Conservation (phyloP, 2,797 vertebrate genomes). For the Enteromius afrohamiltoni region DNA sequence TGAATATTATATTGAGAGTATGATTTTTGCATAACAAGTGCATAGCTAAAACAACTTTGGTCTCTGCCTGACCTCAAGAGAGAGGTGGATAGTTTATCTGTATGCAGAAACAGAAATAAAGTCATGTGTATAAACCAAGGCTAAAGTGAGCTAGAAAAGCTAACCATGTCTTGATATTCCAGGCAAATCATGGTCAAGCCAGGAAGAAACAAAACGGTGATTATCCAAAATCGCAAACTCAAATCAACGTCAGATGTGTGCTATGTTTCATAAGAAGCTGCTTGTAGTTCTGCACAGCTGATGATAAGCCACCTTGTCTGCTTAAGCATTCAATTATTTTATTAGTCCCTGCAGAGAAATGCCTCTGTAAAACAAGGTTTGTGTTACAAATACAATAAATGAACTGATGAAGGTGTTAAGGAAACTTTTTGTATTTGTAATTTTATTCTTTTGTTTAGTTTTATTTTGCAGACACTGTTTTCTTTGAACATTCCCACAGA, state of each 20-base stretch:
- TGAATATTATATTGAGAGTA: not conserved
- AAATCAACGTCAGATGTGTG: not conserved
- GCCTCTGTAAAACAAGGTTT: not conserved
- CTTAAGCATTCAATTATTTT: not conserved
- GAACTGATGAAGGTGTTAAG: not conserved
- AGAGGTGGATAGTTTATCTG: not conserved
- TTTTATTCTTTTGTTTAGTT: not conserved
- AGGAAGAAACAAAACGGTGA: not conserved
- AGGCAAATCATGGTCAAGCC: not conserved
- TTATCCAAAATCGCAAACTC: not conserved
- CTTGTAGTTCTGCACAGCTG: not conserved
- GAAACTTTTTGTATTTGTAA: not conserved
- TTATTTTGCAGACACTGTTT: not conserved
- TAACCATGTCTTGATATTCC: conserved; percentile 29
- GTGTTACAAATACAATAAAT: not conserved
- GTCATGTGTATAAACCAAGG: not conserved
- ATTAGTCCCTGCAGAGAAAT: not conserved
- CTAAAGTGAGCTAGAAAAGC: conserved; percentile 7
- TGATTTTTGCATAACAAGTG: not conserved
- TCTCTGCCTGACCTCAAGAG: not conserved
- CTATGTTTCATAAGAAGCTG: not conserved
- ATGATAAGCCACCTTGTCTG: not conserved
- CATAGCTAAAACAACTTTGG: not conserved
- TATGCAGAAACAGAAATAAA: conserved; percentile 14
- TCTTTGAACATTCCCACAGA: not conserved